Conservation (phyloP, 2,797 vertebrate species). For the Gadopsis bispinosus region DNA sequence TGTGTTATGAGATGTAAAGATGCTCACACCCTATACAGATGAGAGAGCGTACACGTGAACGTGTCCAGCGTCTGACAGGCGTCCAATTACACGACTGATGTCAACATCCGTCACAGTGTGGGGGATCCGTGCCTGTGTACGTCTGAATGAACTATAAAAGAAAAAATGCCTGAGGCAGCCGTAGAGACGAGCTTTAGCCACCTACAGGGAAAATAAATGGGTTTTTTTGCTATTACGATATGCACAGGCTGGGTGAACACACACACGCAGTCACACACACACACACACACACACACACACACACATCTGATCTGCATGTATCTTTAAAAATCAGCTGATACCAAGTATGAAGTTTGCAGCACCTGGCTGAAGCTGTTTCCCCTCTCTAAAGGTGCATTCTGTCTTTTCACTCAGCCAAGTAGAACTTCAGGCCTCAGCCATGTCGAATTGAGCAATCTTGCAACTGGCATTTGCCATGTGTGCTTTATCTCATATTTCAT, state of each 20-base stretch:
- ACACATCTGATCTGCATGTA: background rate
- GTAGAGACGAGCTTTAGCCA: background rate
- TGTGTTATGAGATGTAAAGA: background rate
- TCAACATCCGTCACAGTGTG: background rate
- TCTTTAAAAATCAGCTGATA: background rate
- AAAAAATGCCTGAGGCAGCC: background rate
- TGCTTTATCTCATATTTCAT: conserved; percentile 46
- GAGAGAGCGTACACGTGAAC: background rate
- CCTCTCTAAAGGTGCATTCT: background rate
- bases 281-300: background rate
- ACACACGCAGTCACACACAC: background rate
- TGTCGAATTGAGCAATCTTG: conserved; percentile 21
- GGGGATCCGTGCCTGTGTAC: background rate
- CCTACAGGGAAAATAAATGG: background rate
- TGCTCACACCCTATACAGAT: background rate
- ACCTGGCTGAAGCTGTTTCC: background rate
- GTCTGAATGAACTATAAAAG: background rate
- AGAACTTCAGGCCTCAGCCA: too few relatives aligned
- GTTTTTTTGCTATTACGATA: background rate
- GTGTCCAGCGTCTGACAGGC: background rate
- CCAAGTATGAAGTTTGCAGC: background rate
- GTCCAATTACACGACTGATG: background rate
- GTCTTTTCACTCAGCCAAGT: background rate
- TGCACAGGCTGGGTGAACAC: background rate
- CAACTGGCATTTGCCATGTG: conserved; percentile 20